phyloP scores from a whole-genome alignment of 2,888 invertebrate genomes.

The Agonopterix subpropinquella region DNA sequence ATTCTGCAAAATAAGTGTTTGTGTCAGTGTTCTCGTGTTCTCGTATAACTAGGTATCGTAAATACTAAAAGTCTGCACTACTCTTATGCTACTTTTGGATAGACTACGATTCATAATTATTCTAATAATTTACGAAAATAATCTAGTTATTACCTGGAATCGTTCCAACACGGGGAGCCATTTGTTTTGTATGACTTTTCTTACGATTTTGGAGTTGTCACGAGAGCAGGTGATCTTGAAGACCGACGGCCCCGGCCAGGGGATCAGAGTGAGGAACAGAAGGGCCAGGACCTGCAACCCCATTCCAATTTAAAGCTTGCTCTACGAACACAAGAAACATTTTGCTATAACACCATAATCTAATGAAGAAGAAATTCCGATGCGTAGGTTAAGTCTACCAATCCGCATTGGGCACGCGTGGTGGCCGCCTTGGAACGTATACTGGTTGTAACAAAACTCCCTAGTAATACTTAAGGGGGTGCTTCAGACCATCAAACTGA shows the following conservation, averaged over 20 bases:
- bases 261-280: conserved; percentile 87
- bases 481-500: no score
- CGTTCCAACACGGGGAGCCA: conserved; percentile 93
- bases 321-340: conserved; percentile 5
- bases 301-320: not conserved
- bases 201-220: conserved; percentile 91
- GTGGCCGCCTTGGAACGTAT: no score
- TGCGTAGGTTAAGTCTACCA: no score
- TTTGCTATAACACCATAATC: conserved; percentile 10
- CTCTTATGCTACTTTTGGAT: no score
- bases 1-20: no score
- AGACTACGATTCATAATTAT: not conserved
- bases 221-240: conserved; percentile 91
- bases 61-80: no score
- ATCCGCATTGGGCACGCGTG: no score
- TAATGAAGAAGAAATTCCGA: no score
- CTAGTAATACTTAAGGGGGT: no score
- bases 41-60: no score
- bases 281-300: conserved; percentile 83
- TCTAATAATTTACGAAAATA: not conserved
- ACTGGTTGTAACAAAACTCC: no score
- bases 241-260: conserved; percentile 91
- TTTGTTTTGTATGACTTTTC: conserved; percentile 92
- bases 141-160: conserved; percentile 76
- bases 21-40: no score